Percentiles rank a stretch among this genome's conserved stretches.
Evolutionary conservation across 2,113 vertebrate genomes (phyloP).

Genomic region (Nansenia antarctica): DNA sequence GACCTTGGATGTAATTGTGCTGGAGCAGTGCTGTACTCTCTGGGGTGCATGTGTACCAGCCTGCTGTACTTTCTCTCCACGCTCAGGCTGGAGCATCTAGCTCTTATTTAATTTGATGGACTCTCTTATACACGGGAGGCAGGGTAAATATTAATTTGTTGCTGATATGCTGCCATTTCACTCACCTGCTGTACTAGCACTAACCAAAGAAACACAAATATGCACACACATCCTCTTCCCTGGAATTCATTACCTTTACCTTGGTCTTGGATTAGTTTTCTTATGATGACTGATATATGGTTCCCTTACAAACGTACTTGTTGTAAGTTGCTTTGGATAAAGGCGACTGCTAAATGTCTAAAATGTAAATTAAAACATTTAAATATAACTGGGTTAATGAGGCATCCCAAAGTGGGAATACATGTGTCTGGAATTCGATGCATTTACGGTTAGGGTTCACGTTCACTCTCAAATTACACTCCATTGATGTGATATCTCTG

Average conservation of each 20-base stretch:
- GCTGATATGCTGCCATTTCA: not conserved
- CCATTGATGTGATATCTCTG: not conserved
- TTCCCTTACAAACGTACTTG: too few species aligned
- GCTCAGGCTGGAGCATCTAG: conserved; percentile 90
- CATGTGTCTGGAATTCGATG: not conserved
- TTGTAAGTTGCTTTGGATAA: too few species aligned
- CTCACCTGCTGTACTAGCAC: not conserved
- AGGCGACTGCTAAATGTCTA: too few species aligned
- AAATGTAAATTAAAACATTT: too few species aligned
- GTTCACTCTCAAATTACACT: not conserved
- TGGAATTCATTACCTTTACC: not conserved
- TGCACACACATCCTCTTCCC: not conserved
- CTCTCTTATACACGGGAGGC: conserved; percentile 99
- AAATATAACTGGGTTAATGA: conserved; percentile 10
- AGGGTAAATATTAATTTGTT: conserved; percentile 52
- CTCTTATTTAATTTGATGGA: conserved; percentile 95
- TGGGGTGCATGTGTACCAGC: conserved; percentile 91
- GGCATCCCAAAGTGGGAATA: not conserved
- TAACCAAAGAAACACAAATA: not conserved
- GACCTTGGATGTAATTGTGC: conserved; percentile 93
- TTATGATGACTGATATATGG: too few species aligned
- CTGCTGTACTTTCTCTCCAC: conserved; percentile 86
- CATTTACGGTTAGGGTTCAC: not conserved
- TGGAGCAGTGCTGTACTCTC: conserved; percentile 92
- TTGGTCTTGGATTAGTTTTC: too few species aligned